phyloP scores from a whole-genome alignment of 2,113 vertebrate species.

The Rutilus rutilus region DNA sequence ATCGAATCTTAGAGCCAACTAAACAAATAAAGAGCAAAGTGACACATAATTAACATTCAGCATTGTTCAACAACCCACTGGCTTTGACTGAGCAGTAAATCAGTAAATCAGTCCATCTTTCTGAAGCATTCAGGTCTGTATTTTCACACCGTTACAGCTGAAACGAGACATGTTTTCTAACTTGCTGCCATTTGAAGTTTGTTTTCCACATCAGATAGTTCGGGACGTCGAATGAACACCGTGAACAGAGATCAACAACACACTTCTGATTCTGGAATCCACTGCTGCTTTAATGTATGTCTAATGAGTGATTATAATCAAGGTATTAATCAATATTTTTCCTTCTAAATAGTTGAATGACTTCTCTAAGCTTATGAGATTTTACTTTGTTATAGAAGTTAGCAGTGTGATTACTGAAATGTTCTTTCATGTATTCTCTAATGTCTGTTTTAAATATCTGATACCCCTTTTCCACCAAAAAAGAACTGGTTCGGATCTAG shows the following conservation, averaged over 20 bases:
- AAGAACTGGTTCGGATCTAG: no score
- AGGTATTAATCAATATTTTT: no score
- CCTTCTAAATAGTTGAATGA: no score
- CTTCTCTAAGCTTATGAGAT: no score
- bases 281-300: no score
- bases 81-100: not conserved
- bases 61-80: not conserved
- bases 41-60: slow-evolving; percentile 68
- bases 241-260: not conserved
- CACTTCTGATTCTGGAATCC: not conserved
- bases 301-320: no score
- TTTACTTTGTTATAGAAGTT: no score
- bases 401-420: no score
- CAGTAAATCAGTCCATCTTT: not conserved
- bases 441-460: no score
- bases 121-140: not conserved
- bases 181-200: not conserved
- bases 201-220: not conserved
- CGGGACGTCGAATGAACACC: not conserved
- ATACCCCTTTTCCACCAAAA: no score
- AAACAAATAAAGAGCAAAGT: slow-evolving; percentile 83
- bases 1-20: slow-evolving; percentile 99
- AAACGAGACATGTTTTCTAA: not conserved
- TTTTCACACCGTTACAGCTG: not conserved
- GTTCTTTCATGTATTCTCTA: no score